Evolutionary conservation across 2,113 vertebrate genomes (phyloP), one percentile per base, ranked within the genome.

Genomic region (Oncorhynchus tshawytscha): DNA sequence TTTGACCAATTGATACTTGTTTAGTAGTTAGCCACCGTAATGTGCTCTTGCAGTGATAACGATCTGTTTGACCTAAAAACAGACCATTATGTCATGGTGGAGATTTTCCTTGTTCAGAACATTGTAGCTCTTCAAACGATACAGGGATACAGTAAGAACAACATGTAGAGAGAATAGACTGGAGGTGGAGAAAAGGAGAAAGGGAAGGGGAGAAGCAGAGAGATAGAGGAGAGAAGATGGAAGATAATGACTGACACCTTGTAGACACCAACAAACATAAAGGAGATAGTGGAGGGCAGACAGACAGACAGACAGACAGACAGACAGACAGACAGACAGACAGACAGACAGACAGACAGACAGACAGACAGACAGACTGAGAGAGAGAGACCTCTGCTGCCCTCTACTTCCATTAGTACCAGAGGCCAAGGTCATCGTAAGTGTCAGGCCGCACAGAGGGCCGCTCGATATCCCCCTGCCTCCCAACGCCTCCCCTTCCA

Each of bases 361-460:
- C 34, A 11, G 39, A 39, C 20, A 68, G 18, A 49, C 59, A 48
- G 78, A 25, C 13, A 12, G 27, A 12, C 0, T 2, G 39, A 2
- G 25, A 68, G 73, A 70, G 71, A 70, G 71, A 70, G 5, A 31
- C 77, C 57, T 74, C 9, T 74, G 48, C 76, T 89, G 88, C 80
- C 88, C 91, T 91, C 88, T 79, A 87, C 80, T 81, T 92, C 92
- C 91, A 94, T 93, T 93, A 93, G 87, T 76, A 68, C 29, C 81
- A 79, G 59, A 81, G 84, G 88, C 86, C 92, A 93, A 94, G 91
- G 93, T 93, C 93, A 94, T 39, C 34, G 75, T 67, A 78, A 82
- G 81, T 78, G 16, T 51, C 87, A 76, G 77, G 83, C 77, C 79
- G 68, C 70, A 4, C 34, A 83, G 78, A n/a, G 24, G 79, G 79